A percentile compares a stretch with the other conserved stretches of the same genome.
These are phyloP conservation scores for Crotalus viridis DNA, from an alignment of 2,113 vertebrate genomes.

Conservation along the genomic window DNA sequence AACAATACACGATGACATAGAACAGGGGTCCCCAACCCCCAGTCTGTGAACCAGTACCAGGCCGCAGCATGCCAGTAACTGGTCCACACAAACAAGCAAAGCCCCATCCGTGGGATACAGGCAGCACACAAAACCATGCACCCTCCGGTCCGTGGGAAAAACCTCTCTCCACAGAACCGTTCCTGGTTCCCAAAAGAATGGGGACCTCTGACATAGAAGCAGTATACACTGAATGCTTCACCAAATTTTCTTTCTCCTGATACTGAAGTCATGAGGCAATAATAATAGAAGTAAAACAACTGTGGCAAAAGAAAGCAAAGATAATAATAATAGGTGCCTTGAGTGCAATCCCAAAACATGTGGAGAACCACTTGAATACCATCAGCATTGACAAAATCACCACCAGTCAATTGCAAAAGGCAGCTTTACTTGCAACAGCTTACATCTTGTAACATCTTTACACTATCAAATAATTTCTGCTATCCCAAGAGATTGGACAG, in stretches of 20 bases:
- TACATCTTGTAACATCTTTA: neutral
- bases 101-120: too few relatives aligned
- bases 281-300: slow-evolving; percentile 32
- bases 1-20: slow-evolving; percentile 20
- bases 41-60: too few relatives aligned
- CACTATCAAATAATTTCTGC: neutral
- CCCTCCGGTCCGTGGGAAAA: too few relatives aligned
- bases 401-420: neutral
- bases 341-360: neutral
- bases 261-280: neutral
- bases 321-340: neutral
- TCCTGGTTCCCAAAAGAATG: too few relatives aligned
- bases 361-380: neutral
- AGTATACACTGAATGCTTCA: slow-evolving; percentile 1
- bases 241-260: slow-evolving; percentile 7
- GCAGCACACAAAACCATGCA: too few relatives aligned
- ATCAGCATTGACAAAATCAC: neutral
- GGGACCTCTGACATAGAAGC: neutral
- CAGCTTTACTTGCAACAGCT: neutral
- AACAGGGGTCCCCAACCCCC: neutral
- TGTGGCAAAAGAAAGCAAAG: slow-evolving; percentile 31
- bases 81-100: too few relatives aligned
- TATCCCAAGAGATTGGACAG: neutral
- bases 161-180: too few relatives aligned
- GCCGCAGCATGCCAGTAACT: too few relatives aligned